Percentiles rank a stretch among this genome's conserved stretches.
These are phyloP conservation scores for Chloropsis hardwickii DNA, from an alignment of 2,113 vertebrate species.

Conservation along the genomic window DNA sequence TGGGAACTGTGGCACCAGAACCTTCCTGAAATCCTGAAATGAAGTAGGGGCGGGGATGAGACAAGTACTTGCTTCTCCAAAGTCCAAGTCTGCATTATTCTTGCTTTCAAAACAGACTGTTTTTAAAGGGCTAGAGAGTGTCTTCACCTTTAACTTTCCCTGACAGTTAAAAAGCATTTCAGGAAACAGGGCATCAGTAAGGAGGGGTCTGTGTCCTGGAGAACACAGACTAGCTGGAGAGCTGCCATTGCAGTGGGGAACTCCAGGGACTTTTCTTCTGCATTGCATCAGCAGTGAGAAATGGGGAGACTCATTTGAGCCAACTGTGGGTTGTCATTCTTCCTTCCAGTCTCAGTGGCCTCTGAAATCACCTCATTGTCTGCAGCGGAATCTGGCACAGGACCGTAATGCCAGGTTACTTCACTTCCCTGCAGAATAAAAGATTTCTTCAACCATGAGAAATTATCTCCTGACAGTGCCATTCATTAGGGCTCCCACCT, in stretches of 20 bases:
- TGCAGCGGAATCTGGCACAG: constrained; percentile 6
- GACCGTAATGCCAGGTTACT: constrained; percentile 54
- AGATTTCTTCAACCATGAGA: constrained; percentile 57
- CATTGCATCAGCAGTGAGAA: constrained; percentile 8
- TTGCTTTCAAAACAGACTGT: background rate
- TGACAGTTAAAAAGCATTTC: background rate
- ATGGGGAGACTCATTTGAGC: constrained; percentile 12
- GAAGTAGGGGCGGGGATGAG: background rate
- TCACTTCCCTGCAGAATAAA: constrained; percentile 55
- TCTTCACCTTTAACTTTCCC: background rate
- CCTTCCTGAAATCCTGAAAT: background rate
- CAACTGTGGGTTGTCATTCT: constrained; percentile 9
- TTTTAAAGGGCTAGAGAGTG: background rate
- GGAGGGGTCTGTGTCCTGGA: background rate
- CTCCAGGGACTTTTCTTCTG: background rate
- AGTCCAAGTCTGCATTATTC: background rate
- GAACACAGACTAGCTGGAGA: background rate
- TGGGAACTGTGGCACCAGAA: background rate
- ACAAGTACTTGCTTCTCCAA: background rate
- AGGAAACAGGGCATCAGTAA: background rate
- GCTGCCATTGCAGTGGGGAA: background rate
- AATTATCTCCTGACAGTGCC: constrained; percentile 32
- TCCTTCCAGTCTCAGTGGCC: constrained; percentile 47
- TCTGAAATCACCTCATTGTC: constrained; percentile 55
- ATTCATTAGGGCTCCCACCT: constrained; percentile 53